Evolutionary conservation across 2,888 invertebrate species (phyloP).

Genomic region (Himalopsyche anomala): DNA sequence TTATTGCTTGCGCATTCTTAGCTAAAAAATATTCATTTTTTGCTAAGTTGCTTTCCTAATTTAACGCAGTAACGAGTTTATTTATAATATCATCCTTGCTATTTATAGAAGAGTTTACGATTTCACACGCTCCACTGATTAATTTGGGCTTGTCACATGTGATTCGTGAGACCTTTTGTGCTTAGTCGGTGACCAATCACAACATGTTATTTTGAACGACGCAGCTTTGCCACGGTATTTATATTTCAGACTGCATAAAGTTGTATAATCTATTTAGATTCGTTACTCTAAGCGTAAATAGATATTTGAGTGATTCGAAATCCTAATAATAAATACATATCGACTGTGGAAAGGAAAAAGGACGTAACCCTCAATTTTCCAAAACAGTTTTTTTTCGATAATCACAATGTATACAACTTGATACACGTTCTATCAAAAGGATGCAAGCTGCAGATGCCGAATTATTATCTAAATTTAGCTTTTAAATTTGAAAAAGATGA

Average conservation of each 20-base stretch:
- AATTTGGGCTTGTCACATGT: slow-evolving; percentile 6
- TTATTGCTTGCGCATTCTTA: too few relatives aligned
- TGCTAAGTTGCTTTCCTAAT: background rate
- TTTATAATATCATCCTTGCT: background rate
- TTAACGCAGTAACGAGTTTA: background rate
- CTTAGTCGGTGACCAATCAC: background rate
- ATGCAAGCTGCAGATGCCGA: too few relatives aligned
- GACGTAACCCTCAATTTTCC: too few relatives aligned
- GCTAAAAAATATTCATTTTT: background rate
- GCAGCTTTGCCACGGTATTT: background rate
- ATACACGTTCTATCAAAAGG: too few relatives aligned
- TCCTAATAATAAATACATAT: background rate
- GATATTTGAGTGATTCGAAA: background rate
- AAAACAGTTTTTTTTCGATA: too few relatives aligned
- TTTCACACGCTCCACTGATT: slow-evolving; percentile 6
- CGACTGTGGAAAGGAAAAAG: too few relatives aligned
- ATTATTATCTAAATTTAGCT: too few relatives aligned
- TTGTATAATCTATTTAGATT: too few relatives aligned
- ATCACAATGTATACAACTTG: too few relatives aligned
- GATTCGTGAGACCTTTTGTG: slow-evolving; percentile 14
- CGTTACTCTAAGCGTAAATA: background rate
- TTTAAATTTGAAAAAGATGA: too few relatives aligned
- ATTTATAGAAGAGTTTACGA: background rate
- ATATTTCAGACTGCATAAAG: too few relatives aligned
- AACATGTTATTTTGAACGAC: background rate